Conservation (phyloP, 1,140 invertebrate species). For the Hesperophylax magnus region DNA sequence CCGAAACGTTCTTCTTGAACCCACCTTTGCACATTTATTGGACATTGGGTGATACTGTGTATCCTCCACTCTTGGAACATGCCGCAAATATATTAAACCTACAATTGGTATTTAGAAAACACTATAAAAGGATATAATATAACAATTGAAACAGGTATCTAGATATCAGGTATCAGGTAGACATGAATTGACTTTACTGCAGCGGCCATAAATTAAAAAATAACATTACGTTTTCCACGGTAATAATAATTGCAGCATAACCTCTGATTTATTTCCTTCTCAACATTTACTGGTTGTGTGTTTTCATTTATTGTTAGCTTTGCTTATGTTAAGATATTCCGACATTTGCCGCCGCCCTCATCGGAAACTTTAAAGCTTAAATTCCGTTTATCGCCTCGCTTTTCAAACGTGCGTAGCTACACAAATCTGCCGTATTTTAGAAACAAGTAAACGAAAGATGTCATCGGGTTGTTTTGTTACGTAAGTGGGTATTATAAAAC, state of each 20-base stretch:
- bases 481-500: conserved; percentile 9
- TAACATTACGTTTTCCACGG: background rate
- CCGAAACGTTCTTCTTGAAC: too few relatives aligned
- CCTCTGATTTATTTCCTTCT: too few relatives aligned
- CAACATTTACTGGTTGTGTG: background rate
- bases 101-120: too few relatives aligned
- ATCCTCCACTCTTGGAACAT: too few relatives aligned
- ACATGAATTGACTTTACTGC: background rate
- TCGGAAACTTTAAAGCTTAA: conserved; percentile 47
- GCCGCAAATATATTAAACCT: too few relatives aligned
- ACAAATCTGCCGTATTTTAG: conserved; percentile 11
- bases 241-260: too few relatives aligned
- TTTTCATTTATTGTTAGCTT: conserved; percentile 44
- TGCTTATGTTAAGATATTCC: conserved; percentile 42
- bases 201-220: background rate
- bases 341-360: conserved; percentile 45
- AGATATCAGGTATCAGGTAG: background rate
- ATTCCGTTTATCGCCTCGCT: conserved; percentile 35
- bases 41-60: too few relatives aligned
- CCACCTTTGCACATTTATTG: too few relatives aligned
- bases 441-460: conserved; percentile 1
- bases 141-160: too few relatives aligned
- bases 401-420: conserved; percentile 20
- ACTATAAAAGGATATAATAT: too few relatives aligned
- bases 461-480: conserved; percentile 10